Base-by-base conservation (phyloP, 2,113 vertebrate genomes). In the Apteryx owenii region DNA sequence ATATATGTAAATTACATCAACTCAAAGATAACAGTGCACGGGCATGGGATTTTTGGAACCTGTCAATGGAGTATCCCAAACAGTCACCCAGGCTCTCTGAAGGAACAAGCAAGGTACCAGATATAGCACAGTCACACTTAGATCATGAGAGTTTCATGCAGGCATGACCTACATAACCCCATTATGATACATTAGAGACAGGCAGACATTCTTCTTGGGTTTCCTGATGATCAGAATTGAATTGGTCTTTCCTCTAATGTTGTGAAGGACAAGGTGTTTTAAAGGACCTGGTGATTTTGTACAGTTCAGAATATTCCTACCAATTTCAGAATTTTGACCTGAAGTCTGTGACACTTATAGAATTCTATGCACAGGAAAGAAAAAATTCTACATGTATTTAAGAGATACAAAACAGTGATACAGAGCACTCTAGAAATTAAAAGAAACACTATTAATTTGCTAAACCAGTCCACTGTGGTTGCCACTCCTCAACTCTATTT, bases 161-260 rank as follows among this genome's bases (percentile, higher is more conserved):
- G 40, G 14, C 1, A 1, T 51, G 65, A 53, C 1, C 0, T 28
- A 65, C 2, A 4, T 20, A 36, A 82, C 31, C 20, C 26, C 71
- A 14, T 29, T 51, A 40, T 8, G 25, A 12, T 26, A 62, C 1
- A 0, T 61, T 42, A 70, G 58, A 81, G 91, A 84, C 14, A 64
- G 38, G n/a, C 22, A 91, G 29, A 33, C 42, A 66, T 71, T 83
- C 48, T 72, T 54, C 31, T 70, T 50, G 8, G 31, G 46, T 50
- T 50, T 70, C 19, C 46, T n/a, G 29, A 33, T 69, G 48, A 69
- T 70, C 48, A 15, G 21, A 91, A 69, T 23, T 54, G 46, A 10
- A 72, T 19, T 64, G 23, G 18, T 58, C 64, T 87, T 87, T 71
- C 64, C 40, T 42, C 62, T 28, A 82, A 80, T 3, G n/a, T 38